phyloP scores from a whole-genome alignment of 1,140 invertebrate genomes.

The Popillia japonica region DNA sequence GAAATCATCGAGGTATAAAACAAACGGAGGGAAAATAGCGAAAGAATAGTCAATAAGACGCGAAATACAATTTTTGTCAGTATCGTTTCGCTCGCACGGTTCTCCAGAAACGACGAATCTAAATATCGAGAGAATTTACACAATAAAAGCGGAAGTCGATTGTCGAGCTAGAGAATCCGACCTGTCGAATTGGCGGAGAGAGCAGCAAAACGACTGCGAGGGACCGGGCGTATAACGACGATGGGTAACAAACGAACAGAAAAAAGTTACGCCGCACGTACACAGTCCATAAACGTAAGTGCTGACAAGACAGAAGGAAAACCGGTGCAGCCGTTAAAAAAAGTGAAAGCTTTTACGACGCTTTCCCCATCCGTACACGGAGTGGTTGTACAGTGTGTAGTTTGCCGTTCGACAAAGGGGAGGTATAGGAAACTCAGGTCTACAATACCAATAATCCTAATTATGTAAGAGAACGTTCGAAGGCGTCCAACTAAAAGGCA shows the following conservation, averaged over 20 bases:
- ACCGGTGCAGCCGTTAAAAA: constrained; percentile 43
- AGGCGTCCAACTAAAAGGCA: constrained; percentile 46
- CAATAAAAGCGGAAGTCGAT: constrained; percentile 31
- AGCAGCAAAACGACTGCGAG: constrained; percentile 5
- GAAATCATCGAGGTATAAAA: constrained; percentile 21
- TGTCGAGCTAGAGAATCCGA: constrained; percentile 16
- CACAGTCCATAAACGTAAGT: constrained; percentile 46
- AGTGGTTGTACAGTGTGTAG: constrained; percentile 1
- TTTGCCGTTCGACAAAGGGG: constrained; percentile 37
- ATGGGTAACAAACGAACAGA: constrained; percentile 29
- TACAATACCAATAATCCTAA: constrained; percentile 49
- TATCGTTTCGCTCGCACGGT: constrained; percentile 6
- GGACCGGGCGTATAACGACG: not conserved
- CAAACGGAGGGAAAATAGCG: constrained; percentile 29
- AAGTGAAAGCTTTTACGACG: constrained; percentile 47
- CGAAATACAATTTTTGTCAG: constrained; percentile 11
- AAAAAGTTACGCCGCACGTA: constrained; percentile 38
- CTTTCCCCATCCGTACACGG: not conserved
- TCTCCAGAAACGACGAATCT: constrained; percentile 1
- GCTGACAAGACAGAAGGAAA: constrained; percentile 46
- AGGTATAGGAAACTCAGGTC: constrained; percentile 39
- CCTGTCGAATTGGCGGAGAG: constrained; percentile 8
- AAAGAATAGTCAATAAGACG: constrained; percentile 22
- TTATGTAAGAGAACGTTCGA: constrained; percentile 47
- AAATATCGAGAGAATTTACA: constrained; percentile 31